Percentiles rank a stretch among this genome's conserved stretches.
Evolutionary conservation across 2,113 vertebrate species (phyloP).

Genomic region (Columbina picui): DNA sequence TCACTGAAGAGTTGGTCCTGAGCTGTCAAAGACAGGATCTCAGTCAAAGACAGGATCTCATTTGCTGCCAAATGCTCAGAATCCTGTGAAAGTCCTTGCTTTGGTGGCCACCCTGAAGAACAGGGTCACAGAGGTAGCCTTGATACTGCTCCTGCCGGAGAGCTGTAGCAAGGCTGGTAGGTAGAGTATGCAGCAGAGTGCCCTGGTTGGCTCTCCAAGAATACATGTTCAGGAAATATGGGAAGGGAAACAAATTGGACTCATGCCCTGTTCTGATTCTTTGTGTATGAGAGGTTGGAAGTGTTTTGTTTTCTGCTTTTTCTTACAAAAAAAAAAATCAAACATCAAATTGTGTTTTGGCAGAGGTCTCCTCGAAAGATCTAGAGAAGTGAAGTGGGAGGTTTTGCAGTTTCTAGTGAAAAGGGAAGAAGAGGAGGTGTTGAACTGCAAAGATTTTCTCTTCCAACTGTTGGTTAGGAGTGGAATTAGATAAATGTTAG

Average conservation of each 20-base stretch:
- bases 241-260: constrained; percentile 24
- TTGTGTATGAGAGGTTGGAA: constrained; percentile 33
- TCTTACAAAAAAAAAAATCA: not conserved
- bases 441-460: constrained; percentile 54
- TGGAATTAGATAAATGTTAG: constrained; percentile 64
- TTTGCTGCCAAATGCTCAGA: not conserved
- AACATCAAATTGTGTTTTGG: constrained; percentile 44
- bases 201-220: not conserved
- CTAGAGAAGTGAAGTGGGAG: constrained; percentile 54
- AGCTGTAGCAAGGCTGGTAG: not conserved
- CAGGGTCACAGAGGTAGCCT: not conserved
- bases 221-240: not conserved
- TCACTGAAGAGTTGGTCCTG: not conserved
- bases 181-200: not conserved
- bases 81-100: not conserved
- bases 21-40: not conserved
- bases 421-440: constrained; percentile 56
- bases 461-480: constrained; percentile 60
- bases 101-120: not conserved
- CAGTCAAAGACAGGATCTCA: not conserved
- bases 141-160: not conserved
- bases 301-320: constrained; percentile 53
- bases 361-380: constrained; percentile 5
- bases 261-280: constrained; percentile 19
- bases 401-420: constrained; percentile 56